Evolutionary conservation across 2,888 invertebrate species (phyloP).

Genomic region (Adela reaumurella): DNA sequence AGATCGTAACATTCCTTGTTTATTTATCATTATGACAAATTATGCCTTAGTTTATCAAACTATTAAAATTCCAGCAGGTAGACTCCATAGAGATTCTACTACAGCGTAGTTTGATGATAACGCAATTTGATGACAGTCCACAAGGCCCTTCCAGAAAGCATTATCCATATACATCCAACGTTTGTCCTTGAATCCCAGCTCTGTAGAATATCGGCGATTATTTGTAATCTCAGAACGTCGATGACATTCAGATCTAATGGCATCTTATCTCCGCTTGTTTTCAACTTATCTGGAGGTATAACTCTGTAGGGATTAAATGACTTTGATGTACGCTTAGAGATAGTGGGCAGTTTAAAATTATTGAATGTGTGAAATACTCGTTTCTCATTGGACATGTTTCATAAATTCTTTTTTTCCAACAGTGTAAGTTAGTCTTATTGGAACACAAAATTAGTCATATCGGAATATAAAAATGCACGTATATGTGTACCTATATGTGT

Average conservation of each 20-base stretch:
- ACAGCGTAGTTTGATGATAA: background rate
- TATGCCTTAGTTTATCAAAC: too few species aligned
- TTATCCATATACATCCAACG: constrained; percentile 27
- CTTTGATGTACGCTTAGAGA: background rate
- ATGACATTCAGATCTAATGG: constrained; percentile 56
- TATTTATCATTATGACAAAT: too few species aligned
- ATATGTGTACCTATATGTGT: too few species aligned
- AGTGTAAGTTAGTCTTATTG: too few species aligned
- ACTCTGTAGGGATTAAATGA: constrained; percentile 4
- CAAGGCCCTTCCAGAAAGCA: background rate
- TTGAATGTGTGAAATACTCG: background rate
- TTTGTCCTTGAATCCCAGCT: constrained; percentile 31
- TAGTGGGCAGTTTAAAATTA: background rate
- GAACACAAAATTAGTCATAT: too few species aligned
- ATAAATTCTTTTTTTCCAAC: too few species aligned
- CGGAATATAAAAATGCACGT: too few species aligned
- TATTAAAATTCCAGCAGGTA: too few species aligned
- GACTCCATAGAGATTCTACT: too few species aligned
- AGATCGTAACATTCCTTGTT: too few species aligned
- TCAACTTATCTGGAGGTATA: constrained; percentile 45
- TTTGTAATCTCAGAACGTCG: constrained; percentile 50
- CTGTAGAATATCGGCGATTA: constrained; percentile 41
- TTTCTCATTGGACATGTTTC: too few species aligned
- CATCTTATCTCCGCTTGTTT: constrained; percentile 45
- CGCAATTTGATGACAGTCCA: background rate